A percentile compares a stretch with the other conserved stretches of the same genome.
Evolutionary conservation across 1,140 invertebrate species (phyloP).

Genomic region (Drosophila melanogaster): Release_6_plus_ISO1_MT NT_037436.4:1128001-1128500

Average conservation of each 20-base stretch:
- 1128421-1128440: slow-evolving; percentile 30
- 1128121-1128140: slow-evolving; percentile 17
- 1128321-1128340: background rate
- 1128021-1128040: slow-evolving; percentile 9
- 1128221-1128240: background rate
- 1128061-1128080: slow-evolving; percentile 71
- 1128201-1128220: slow-evolving; percentile 43
- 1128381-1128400: slow-evolving; percentile 84
- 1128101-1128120: background rate
- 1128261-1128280: slow-evolving; percentile 22
- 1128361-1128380: slow-evolving; percentile 82
- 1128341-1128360: slow-evolving; percentile 74
- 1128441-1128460: background rate
- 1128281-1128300: slow-evolving; percentile 15
- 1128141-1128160: slow-evolving; percentile 58
- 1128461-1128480: background rate
- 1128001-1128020: slow-evolving; percentile 51
- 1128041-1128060: slow-evolving; percentile 19
- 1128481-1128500: too few species aligned
- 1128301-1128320: slow-evolving; percentile 3
- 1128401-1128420: slow-evolving; percentile 78
- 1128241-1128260: background rate
- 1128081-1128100: slow-evolving; percentile 39
- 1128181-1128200: slow-evolving; percentile 73
- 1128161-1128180: slow-evolving; percentile 73